phyloP scores from a whole-genome alignment of 2,797 vertebrate genomes.

The Chelmon rostratus region DNA sequence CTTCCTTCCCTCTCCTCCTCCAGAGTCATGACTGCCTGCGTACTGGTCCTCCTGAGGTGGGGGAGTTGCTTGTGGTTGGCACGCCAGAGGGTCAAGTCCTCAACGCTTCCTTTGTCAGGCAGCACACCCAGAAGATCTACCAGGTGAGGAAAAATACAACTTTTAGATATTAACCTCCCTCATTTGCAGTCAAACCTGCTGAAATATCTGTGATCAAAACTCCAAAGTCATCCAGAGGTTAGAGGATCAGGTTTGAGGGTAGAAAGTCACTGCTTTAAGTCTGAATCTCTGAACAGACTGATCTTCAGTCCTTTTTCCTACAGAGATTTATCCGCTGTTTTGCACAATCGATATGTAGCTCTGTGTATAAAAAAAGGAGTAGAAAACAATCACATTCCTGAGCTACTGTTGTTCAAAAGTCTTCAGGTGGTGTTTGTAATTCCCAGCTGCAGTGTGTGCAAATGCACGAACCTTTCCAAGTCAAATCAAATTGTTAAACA shows the following conservation, averaged over 20 bases:
- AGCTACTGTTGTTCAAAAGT: background rate
- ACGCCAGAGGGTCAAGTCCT: conserved; percentile 87
- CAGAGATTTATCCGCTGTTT: background rate
- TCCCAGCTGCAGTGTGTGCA: background rate
- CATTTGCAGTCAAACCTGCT: background rate
- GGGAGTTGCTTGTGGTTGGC: conserved; percentile 90
- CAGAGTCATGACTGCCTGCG: conserved; percentile 94
- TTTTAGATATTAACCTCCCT: rapidly evolving
- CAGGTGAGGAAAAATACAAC: conserved; percentile 86
- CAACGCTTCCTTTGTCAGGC: conserved; percentile 91
- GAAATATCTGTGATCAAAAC: background rate
- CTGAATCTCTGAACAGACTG: background rate
- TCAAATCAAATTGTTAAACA: conserved; percentile 8
- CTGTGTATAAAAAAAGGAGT: background rate
- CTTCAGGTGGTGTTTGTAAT: background rate
- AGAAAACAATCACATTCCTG: background rate
- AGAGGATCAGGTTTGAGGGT: background rate
- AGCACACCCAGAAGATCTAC: conserved; percentile 89
- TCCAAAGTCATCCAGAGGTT: background rate
- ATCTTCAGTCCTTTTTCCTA: background rate
- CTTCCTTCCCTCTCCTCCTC: background rate
- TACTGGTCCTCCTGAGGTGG: conserved; percentile 88
- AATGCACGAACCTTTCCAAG: background rate
- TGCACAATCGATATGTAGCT: background rate
- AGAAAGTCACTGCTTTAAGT: background rate